Conservation (phyloP, 2,113 vertebrate species). For the Columbina picui region DNA sequence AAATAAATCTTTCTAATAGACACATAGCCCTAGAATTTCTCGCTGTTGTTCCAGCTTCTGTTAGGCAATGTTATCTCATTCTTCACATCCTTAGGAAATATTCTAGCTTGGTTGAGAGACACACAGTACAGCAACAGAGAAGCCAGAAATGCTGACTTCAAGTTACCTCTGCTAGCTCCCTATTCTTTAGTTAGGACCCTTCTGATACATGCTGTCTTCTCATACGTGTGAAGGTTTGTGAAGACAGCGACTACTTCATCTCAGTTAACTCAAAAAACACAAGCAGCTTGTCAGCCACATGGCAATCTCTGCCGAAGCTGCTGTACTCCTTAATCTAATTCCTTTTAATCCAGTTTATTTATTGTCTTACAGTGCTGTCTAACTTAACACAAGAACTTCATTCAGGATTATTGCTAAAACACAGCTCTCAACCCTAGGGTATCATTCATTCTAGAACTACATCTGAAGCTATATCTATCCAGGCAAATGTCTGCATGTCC, state of each 20-base stretch:
- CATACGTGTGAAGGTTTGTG: accelerated
- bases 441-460: accelerated
- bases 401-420: neutral
- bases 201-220: neutral
- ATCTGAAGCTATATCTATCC: accelerated
- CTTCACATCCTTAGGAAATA: neutral
- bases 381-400: neutral
- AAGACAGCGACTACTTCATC: neutral
- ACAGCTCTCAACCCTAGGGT: neutral
- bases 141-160: neutral
- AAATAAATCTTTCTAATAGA: neutral
- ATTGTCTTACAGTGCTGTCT: neutral
- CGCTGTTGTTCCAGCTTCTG: slow-evolving; percentile 15
- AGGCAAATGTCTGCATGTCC: neutral
- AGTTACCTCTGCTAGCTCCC: neutral
- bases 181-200: neutral
- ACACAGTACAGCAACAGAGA: neutral
- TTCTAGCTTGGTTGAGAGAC: neutral
- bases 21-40: neutral
- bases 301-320: neutral
- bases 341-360: slow-evolving; percentile 12
- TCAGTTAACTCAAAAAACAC: neutral
- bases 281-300: slow-evolving; percentile 2
- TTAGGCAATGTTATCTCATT: neutral
- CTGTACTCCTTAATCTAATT: neutral